These are phyloP conservation scores for Globia sparganii DNA, from an alignment of 2,888 invertebrate species.

Conservation along the genomic window DNA sequence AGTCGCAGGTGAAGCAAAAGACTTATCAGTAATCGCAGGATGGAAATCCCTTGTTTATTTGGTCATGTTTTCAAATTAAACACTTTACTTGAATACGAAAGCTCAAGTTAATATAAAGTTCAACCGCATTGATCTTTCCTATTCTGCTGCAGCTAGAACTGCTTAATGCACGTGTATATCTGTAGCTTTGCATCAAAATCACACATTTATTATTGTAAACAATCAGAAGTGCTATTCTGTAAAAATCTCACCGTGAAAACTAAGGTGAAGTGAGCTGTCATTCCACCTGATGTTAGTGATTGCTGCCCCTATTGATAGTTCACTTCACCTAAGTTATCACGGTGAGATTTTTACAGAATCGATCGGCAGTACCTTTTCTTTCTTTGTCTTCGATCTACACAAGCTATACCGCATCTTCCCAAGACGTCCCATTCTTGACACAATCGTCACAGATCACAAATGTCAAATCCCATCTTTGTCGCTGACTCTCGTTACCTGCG, in stretches of 20 bases:
- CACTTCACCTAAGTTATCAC: no score
- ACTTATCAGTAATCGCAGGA: neutral
- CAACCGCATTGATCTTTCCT: neutral
- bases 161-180: neutral
- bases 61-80: neutral
- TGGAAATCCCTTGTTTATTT: neutral
- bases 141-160: no score
- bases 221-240: no score
- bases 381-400: neutral
- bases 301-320: no score
- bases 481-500: slow-evolving; percentile 52
- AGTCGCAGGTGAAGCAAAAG: neutral
- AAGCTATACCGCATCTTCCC: neutral
- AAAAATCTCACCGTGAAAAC: no score
- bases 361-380: no score
- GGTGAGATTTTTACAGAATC: no score
- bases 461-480: slow-evolving; percentile 20
- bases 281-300: no score
- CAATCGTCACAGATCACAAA: slow-evolving; percentile 22
- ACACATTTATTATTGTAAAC: neutral
- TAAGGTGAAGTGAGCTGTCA: no score
- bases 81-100: neutral
- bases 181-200: neutral
- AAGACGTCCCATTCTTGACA: neutral
- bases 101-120: neutral